Evolutionary conservation across 2,888 invertebrate species (phyloP), one percentile per base, ranked within the genome.

Genomic region (Norana najaformis): DNA sequence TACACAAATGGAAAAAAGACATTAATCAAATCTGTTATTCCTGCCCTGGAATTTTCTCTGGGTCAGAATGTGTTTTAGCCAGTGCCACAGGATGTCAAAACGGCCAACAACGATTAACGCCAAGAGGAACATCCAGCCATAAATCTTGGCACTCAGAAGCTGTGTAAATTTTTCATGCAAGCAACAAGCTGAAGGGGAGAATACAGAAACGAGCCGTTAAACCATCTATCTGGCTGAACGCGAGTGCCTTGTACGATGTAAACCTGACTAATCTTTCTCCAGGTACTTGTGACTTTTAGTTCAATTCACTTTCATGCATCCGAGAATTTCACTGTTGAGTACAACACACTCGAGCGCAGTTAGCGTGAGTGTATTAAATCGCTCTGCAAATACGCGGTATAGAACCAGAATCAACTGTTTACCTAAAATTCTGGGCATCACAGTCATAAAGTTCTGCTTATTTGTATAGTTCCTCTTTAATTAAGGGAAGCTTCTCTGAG

Each of bases 111-210:
- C 47, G 23, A 5, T 23, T 11, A 16, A 69, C 69, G 30, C 69
- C 69, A 69, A 11, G 69, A 69, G n/a, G 69, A 30, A 69, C 69
- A 5, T 0, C 30, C 69, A 30, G 30, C 30, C n/a, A 69, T 69
- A 69, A 69, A 69, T 69, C 30, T 16, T n/a, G 0, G 69, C 13
- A n/a, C 69, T n/a, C 69, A 3, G 69, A 30, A n/a, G 69, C 69
- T 1, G 2, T 13, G 69, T 69, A n/a, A 69, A 69, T 69, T 69
- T 69, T 69, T 69, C 69, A 69, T 69, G 69, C 69, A 30, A 69
- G 69, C 69, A 69, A 69, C 69, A 69, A 69, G 69, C 69, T 69
- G 69, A 69, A 69, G 69, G 69, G 69, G 69, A 69, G 69, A 69
- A n/a, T 69, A 69, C 69, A n/a, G n/a, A 69, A 30, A 69, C n/a